Evolutionary conservation across 2,797 vertebrate species (phyloP), one percentile per base, ranked within the genome.

Genomic region (Okamejei kenojei): DNA sequence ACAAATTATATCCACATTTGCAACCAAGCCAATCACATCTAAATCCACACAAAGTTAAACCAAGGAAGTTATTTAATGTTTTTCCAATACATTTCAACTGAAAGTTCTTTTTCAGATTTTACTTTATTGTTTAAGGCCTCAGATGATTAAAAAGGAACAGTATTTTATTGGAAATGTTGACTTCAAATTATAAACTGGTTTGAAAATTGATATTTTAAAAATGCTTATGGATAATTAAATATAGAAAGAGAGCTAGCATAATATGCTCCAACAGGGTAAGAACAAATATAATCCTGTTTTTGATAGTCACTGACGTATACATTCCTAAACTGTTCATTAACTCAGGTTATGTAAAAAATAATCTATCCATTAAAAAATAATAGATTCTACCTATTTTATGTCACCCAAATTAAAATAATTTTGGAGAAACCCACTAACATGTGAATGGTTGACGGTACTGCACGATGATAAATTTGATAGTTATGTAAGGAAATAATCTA

Each of bases 41-140:
- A 88, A 68, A n/a, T 86, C 23, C 54, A n/a, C 23, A 76, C 23
- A 29, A 54, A 7, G 73, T 76, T 68, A 74, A 74, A 74, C 26
- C 11, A 58, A 61, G 81, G 54, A 58, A 17, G 38, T n/a, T 92
- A 5, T 92, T 91, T 54, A 13, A 35, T 9, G 3, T 68, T 88
- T 38, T 74, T 13, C 17, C 10, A 54, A 73, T 91, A 45, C 38
- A 74, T 91, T 71, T 74, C 9, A 74, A 91, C 21, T 21, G 7
- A 35, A 91, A 91, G 68, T 6, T 92, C 84, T n/a, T 76, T 76
- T 74, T 7, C 10, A 17, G 38, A 91, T 54, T n/a, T 71, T 71
- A 73, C 32, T 74, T 84, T 73, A 88, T 35, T 88, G 81, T 58
- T 61, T 84, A 65, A 68, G 84, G 84, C 84, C 65, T 88, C n/a